Evolutionary conservation across 2,888 invertebrate genomes (phyloP), one percentile per base, ranked within the genome.

Genomic region (Cosmia trapezina): DNA sequence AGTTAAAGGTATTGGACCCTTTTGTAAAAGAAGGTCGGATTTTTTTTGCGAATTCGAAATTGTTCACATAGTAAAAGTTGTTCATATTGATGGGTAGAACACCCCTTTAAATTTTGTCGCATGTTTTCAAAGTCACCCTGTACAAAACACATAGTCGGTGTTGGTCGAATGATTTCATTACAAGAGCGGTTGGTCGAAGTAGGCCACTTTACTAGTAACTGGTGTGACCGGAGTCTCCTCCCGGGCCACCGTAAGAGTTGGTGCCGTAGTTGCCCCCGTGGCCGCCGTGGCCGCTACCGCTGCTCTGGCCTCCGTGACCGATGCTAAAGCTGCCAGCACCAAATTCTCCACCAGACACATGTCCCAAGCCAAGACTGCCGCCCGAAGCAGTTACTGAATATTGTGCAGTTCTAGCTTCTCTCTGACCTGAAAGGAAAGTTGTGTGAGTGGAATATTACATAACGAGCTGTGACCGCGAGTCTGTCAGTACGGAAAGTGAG

Each of bases 201-300:
- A 28, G 11, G 7, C 1, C 11, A 61, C n/a, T 28, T 28, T 43
- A 76, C 0, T 17, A 4, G 37, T 76, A 64, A 9, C 28, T 64
- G 12, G 57, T 78, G 33, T 67, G 57, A 14, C 67, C 77, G 0
- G 12, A 0, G 28, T 78, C 78, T 12, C 75, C 75, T 2, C 62
- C 72, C 12, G 41, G 5, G 4, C 66, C 63, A 4, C 51, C 63
- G 37, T 79, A 70, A 19, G 53, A n/a, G 7, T 33, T 70, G 33
- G 33, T 53, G 19, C 69, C 80, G 1, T 28, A 2, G 28, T 80
- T 78, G 11, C 80, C 78, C 0, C 80, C 80, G 19, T 79, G 63
- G 2, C 78, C 78, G 3, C 60, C 78, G 22, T 63, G 59, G 5
- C 77, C 78, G 0, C 14, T n/a, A 19, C 70, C 77, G 6, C 1